These are phyloP conservation scores for Cheilosia variabilis DNA, from an alignment of 2,888 invertebrate species.

Conservation along the genomic window DNA sequence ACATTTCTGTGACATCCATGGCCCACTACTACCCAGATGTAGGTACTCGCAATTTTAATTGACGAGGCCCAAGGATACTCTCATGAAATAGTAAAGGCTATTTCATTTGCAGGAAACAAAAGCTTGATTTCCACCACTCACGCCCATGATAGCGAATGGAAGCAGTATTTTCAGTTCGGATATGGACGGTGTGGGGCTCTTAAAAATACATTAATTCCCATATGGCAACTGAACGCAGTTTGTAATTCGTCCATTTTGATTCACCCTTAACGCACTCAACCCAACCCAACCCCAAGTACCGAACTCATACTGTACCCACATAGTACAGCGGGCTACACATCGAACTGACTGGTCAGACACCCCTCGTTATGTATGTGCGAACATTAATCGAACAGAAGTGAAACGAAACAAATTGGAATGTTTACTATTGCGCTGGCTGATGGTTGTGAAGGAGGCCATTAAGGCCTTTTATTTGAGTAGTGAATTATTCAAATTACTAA, in stretches of 20 bases:
- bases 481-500: slow-evolving; percentile 84
- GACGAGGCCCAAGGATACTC: slow-evolving; percentile 36
- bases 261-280: slow-evolving; percentile 54
- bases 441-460: slow-evolving; percentile 80
- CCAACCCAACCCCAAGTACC: background rate
- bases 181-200: slow-evolving; percentile 44
- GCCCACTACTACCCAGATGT: slow-evolving; percentile 11
- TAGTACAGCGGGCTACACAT: slow-evolving; percentile 20
- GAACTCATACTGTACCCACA: background rate
- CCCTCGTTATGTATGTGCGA: slow-evolving; percentile 63
- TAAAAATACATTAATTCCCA: slow-evolving; percentile 63
- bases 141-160: slow-evolving; percentile 51
- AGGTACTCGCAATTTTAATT: slow-evolving; percentile 30
- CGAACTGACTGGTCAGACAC: slow-evolving; percentile 50
- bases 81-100: slow-evolving; percentile 44
- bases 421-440: slow-evolving; percentile 69
- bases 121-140: slow-evolving; percentile 59
- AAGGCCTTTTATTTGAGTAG: slow-evolving; percentile 83
- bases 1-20: slow-evolving; percentile 18
- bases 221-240: slow-evolving; percentile 53
- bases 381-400: slow-evolving; percentile 76
- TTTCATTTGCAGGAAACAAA: slow-evolving; percentile 37
- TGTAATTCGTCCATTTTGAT: slow-evolving; percentile 64
- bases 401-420: slow-evolving; percentile 75
- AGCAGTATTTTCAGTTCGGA: slow-evolving; percentile 36